Base-by-base conservation (phyloP, 2,888 invertebrate genomes). In the Lithophane leautieri region DNA sequence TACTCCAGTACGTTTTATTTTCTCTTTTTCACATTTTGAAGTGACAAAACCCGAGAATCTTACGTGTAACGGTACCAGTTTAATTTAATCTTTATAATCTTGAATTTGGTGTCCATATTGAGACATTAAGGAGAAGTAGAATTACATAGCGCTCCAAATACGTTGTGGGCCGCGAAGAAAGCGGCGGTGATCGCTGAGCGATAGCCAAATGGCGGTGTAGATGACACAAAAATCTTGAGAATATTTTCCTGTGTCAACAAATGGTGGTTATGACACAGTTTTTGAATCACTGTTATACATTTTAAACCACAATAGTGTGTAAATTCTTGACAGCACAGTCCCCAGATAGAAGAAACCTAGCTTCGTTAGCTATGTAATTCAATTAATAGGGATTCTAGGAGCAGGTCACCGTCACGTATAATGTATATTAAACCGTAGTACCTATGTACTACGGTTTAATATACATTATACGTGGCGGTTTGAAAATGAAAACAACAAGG, bases 91-190 rank as follows among this genome's bases (percentile, higher is more conserved):
- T 89, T 84, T 83, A 80, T 86, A 86, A 91, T 90, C 88, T 89
- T 80, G 87, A 87, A 88, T 84, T 84, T 88, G 86, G 81, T 83
- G 66, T 76, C 89, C 89, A 87, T 91, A 93, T 93, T 90, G 89
- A 92, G 92, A 89, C 86, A 82, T 91, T 90, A 89, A 90, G 86
- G 89, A 91, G 91, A 92, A 91, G 89, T 88, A 87, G 88, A 87
- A 87, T 88, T 79, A 74, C 79, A 76, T 74, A 65, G 79, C 70
- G 80, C 72, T 78, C 87, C 83, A 81, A 81, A 82, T 78, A 68
- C 52, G 68, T 79, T 44, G 70, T 12, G 70, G 76, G 82, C 81
- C 60, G 50, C 61, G 52, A 84, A 82, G 70, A 79, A 66, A 74
- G 88, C 86, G 78, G 65, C 52, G n/a, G 52, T 62, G 76, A 79